These are phyloP conservation scores for Prionchulus punctatus DNA, from an alignment of 2,888 invertebrate genomes.

Conservation along the genomic window DNA sequence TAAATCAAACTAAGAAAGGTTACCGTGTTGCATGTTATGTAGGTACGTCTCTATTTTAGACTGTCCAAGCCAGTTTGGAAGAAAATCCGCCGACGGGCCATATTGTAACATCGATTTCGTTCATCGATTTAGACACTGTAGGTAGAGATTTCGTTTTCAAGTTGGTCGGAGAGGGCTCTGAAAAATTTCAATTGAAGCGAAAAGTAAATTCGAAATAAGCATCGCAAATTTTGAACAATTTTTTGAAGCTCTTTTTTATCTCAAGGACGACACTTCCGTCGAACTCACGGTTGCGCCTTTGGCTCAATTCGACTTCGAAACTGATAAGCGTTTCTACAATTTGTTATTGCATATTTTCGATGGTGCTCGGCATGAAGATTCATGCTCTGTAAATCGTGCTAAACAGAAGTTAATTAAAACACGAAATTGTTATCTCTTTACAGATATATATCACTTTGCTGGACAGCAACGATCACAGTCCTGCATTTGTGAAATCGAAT, in stretches of 20 bases:
- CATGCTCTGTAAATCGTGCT: too few relatives aligned
- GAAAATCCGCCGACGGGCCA: background rate
- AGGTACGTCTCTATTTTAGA: background rate
- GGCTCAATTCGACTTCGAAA: background rate
- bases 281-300: background rate
- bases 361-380: background rate
- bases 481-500: too few relatives aligned
- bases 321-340: background rate
- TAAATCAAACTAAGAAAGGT: too few relatives aligned
- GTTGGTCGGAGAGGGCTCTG: background rate
- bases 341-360: background rate
- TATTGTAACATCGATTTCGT: background rate
- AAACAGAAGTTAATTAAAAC: too few relatives aligned
- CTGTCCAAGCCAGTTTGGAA: background rate
- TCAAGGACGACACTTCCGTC: background rate
- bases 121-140: background rate
- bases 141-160: background rate
- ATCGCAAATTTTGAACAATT: too few relatives aligned
- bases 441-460: too few relatives aligned
- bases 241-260: too few relatives aligned
- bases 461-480: too few relatives aligned
- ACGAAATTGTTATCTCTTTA: too few relatives aligned
- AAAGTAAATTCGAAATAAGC: background rate
- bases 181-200: background rate
- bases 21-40: too few relatives aligned